These are phyloP conservation scores for Telenomus remus DNA, from an alignment of 1,140 invertebrate genomes.

Conservation along the genomic window DNA sequence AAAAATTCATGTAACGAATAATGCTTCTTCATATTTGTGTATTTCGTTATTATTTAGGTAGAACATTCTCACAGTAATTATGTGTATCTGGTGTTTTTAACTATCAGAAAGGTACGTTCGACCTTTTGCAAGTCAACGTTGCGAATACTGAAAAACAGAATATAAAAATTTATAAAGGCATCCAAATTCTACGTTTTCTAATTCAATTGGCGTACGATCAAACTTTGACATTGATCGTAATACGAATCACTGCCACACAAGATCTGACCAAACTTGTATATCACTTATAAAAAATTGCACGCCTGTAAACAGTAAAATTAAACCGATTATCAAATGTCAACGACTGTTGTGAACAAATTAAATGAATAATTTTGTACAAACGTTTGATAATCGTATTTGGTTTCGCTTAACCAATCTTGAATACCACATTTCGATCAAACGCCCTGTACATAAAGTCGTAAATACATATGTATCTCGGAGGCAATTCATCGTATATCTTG, in stretches of 20 bases:
- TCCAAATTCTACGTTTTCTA: slow-evolving; percentile 23
- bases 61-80: slow-evolving; percentile 43
- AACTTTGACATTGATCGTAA: slow-evolving; percentile 25
- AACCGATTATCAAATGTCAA: slow-evolving; percentile 28
- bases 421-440: slow-evolving; percentile 31
- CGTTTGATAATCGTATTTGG: slow-evolving; percentile 33
- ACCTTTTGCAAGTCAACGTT: slow-evolving; percentile 6
- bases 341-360: slow-evolving; percentile 8
- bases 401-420: slow-evolving; percentile 14
- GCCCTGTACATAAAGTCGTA: slow-evolving; percentile 50
- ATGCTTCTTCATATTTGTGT: slow-evolving; percentile 36
- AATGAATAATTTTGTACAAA: slow-evolving; percentile 26
- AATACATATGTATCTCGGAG: slow-evolving; percentile 54
- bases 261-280: slow-evolving; percentile 17
- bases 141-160: slow-evolving; percentile 31
- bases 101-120: slow-evolving; percentile 11
- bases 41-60: slow-evolving; percentile 54
- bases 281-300: slow-evolving; percentile 20
- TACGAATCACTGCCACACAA: slow-evolving; percentile 31
- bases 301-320: slow-evolving; percentile 13
- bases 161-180: slow-evolving; percentile 1
- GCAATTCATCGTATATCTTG: slow-evolving; percentile 55
- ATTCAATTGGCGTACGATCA: slow-evolving; percentile 26
- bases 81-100: slow-evolving; percentile 40
- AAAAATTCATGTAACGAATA: slow-evolving; percentile 34